Evolutionary conservation across 2,797 vertebrate genomes (phyloP), one percentile per base, ranked within the genome.

Genomic region (Crenuchus spilurus): DNA sequence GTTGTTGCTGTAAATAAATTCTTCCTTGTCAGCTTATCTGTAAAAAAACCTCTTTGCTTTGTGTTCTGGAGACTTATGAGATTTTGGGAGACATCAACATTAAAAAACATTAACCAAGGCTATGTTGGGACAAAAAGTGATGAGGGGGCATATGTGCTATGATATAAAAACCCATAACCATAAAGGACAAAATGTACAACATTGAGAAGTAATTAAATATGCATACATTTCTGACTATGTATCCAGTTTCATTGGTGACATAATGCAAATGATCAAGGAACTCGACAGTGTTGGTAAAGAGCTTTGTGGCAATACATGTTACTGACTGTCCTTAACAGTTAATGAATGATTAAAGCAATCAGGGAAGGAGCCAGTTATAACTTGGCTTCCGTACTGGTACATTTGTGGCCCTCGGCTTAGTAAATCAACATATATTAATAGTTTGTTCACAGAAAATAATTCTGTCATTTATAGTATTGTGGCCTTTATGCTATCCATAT

Each of bases 61-160:
- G 16, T 26, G 35, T 39, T 31, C 28, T 18, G 9, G 26, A 44
- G 33, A 44, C 14, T 26, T 18, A 48, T 31, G 60, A 11, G 61
- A 28, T 46, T 64, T 48, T 44, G n/a, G 7, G 42, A 46, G 61
- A 46, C 10, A 8, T 20, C 41, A 46, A 2, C 1, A 46, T 62
- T 26, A 62, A 63, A 63, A 63, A 42, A 16, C 26, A 7, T 5
- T 55, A 30, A 30, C 7, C 11, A 52, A 22, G 41, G 54, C 13
- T 46, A n/a, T 22, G 18, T 22, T 58, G 33, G 28, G 22, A 64
- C 7, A 35, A 10, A 18, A 28, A 42, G 18, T 42, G 14, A 22
- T 66, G 49, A 57, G 46, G 11, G 20, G 16, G 16, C 22, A 46
- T 41, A 55, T 68, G n/a, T 41, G 65, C 35, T 39, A 16, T 46